A percentile compares a stretch with the other conserved stretches of the same genome.
phyloP scores from a whole-genome alignment of 2,888 invertebrate genomes.

The Iphiclides podalirius region DNA sequence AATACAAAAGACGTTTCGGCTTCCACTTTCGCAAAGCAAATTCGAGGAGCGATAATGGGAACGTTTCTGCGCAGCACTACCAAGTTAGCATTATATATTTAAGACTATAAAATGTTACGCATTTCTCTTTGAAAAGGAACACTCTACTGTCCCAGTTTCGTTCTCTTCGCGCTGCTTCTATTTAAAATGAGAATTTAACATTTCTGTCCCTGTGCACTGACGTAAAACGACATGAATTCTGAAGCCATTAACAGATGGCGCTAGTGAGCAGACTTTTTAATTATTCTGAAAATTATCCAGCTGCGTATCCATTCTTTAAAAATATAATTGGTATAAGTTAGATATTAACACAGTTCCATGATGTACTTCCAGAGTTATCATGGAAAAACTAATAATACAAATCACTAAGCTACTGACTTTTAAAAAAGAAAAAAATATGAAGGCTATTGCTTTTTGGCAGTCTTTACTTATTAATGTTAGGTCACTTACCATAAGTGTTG shows the following conservation, averaged over 20 bases:
- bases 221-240: not conserved
- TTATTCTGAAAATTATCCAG: no score
- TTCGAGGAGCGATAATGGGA: not conserved
- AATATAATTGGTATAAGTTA: no score
- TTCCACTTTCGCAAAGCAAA: not conserved
- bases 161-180: constrained; percentile 17
- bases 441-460: no score
- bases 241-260: not conserved
- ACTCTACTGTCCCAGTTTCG: constrained; percentile 19
- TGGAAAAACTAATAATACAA: no score
- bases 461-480: no score
- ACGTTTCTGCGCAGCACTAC: not conserved
- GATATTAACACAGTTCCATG: no score
- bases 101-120: constrained; percentile 18
- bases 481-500: no score
- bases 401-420: no score
- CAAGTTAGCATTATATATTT: constrained; percentile 7
- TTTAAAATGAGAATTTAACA: constrained; percentile 17
- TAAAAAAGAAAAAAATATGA: no score
- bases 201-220: constrained; percentile 5
- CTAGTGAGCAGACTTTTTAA: not conserved
- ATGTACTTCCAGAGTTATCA: no score
- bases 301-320: no score
- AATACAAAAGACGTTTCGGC: no score
- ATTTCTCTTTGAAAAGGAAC: constrained; percentile 20